Conservation (phyloP, 2,888 invertebrate species). For the Lordiphosa fenestrarum region DNA sequence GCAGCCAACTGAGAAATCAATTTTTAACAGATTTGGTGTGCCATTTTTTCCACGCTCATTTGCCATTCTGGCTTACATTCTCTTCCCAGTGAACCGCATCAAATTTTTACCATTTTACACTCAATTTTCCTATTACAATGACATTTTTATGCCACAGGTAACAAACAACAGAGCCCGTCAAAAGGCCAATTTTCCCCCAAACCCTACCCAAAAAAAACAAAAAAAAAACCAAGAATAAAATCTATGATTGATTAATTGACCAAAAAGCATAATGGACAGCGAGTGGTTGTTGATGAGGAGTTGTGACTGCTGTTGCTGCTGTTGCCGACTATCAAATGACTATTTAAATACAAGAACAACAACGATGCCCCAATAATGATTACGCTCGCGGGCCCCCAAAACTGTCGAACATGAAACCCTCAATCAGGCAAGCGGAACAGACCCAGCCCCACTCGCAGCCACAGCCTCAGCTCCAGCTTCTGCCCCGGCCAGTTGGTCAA, state of each 20-base stretch:
- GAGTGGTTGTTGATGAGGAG: slow-evolving; percentile 30
- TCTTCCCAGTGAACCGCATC: neutral
- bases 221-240: slow-evolving; percentile 33
- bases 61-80: no score
- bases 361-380: slow-evolving; percentile 50
- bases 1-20: no score
- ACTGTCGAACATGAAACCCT: slow-evolving; percentile 24
- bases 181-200: slow-evolving; percentile 12
- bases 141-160: slow-evolving; percentile 17
- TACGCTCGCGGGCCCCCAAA: slow-evolving; percentile 39
- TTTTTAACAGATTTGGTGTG: no score
- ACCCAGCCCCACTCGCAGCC: no score
- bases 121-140: slow-evolving; percentile 23
- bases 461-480: no score
- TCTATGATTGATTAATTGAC: slow-evolving; percentile 71
- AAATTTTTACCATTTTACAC: slow-evolving; percentile 11
- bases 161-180: slow-evolving; percentile 2
- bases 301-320: slow-evolving; percentile 25
- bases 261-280: slow-evolving; percentile 12
- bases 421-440: slow-evolving; percentile 33
- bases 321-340: slow-evolving; percentile 45
- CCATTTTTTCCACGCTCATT: no score
- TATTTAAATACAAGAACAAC: slow-evolving; percentile 51
- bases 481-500: slow-evolving; percentile 27
- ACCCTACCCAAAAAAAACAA: slow-evolving; percentile 8